Evolutionary conservation across 2,113 vertebrate genomes (phyloP).

Genomic region (Balaeniceps rex): DNA sequence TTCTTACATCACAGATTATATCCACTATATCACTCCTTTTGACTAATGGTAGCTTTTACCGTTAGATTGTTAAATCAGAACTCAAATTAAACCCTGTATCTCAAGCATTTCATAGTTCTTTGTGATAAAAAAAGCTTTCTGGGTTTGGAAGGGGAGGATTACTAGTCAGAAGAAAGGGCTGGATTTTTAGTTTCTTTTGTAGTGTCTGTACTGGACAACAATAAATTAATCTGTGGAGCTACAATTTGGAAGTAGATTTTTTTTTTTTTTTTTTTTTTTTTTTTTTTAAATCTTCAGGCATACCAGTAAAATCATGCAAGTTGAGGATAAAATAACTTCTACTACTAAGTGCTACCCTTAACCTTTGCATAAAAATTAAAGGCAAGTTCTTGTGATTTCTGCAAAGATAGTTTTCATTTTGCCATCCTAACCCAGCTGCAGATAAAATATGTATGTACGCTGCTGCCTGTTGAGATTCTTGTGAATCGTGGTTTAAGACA

Average conservation of each 20-base stretch:
- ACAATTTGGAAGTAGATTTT: not conserved
- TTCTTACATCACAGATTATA: not conserved
- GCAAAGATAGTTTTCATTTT: not conserved
- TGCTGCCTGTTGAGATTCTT: not conserved
- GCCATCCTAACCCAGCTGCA: not conserved
- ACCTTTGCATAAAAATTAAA: not conserved
- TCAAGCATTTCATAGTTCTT: not conserved
- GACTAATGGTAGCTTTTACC: not conserved
- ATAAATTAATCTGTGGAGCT: not conserved
- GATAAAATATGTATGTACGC: not conserved
- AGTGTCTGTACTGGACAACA: not conserved
- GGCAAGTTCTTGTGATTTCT: not conserved
- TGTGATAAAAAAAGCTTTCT: not conserved
- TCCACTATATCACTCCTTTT: not conserved
- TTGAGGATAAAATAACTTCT: not conserved
- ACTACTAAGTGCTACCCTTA: not conserved
- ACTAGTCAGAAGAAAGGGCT: not conserved
- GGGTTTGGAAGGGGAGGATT: not conserved
- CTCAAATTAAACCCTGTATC: not conserved
- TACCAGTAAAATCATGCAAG: not conserved
- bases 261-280: not conserved
- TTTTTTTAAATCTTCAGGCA: not conserved
- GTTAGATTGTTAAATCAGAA: not conserved
- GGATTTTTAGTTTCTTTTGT: not conserved
- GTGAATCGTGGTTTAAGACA: not conserved